Conservation (phyloP, 2,888 invertebrate genomes). For the Caenorhabditis sp. region DNA sequence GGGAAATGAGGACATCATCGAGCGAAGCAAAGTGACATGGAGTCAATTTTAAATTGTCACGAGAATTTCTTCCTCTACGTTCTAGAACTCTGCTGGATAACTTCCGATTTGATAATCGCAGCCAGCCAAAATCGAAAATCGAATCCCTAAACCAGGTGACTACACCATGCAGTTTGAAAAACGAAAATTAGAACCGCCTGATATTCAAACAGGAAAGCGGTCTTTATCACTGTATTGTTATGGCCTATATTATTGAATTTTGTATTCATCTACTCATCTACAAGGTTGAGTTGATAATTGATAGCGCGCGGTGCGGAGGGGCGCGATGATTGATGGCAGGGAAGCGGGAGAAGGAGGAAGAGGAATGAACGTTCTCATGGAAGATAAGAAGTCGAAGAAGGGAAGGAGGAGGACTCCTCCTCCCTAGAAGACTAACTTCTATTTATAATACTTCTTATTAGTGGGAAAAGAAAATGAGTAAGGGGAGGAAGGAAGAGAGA, state of each 20-base stretch:
- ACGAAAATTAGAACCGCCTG: not conserved
- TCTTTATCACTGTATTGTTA: conserved; percentile 54
- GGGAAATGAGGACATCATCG: conserved; percentile 19
- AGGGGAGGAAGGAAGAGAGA: too few relatives aligned
- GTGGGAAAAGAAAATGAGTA: too few relatives aligned
- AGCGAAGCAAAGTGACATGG: conserved; percentile 28
- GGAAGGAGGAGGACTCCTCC: conserved; percentile 16
- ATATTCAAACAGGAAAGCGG: not conserved
- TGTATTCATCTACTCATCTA: conserved; percentile 9
- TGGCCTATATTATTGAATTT: conserved; percentile 47
- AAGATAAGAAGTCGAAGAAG: conserved; percentile 34
- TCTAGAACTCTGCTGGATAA: conserved; percentile 16
- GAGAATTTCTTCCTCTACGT: conserved; percentile 17
- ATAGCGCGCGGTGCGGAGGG: conserved; percentile 31
- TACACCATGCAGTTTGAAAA: too few relatives aligned
- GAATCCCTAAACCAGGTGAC: too few relatives aligned
- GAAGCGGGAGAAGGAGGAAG: conserved; percentile 6
- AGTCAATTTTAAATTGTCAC: too few relatives aligned
- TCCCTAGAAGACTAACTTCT: too few relatives aligned
- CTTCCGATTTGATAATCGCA: conserved; percentile 48
- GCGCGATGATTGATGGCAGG: conserved; percentile 49
- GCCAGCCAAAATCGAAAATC: too few relatives aligned
- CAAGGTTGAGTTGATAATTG: conserved; percentile 50
- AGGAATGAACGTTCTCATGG: conserved; percentile 44
- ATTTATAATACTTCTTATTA: too few relatives aligned